Conservation (phyloP, 2,113 vertebrate species). For the Corythornis vintsioides region DNA sequence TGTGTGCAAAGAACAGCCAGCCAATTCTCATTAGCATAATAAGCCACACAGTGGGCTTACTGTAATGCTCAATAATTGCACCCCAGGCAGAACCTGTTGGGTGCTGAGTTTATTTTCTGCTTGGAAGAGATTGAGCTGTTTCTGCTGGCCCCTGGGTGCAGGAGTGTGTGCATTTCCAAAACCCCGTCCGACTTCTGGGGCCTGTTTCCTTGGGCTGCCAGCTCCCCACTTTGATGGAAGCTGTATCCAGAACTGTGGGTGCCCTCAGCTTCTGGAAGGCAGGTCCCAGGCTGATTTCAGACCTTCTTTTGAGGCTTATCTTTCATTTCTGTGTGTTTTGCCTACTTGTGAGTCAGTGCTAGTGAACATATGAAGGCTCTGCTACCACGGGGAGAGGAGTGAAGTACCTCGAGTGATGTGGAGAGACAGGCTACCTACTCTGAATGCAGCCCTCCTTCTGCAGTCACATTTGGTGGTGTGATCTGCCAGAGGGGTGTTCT, state of each 20-base stretch:
- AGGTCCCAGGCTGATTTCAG: background rate
- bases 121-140: constrained; percentile 21
- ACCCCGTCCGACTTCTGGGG: background rate
- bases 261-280: background rate
- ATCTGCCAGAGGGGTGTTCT: background rate
- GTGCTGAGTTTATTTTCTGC: constrained; percentile 30
- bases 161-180: background rate
- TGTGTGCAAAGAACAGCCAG: constrained; percentile 6
- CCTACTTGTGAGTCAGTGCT: background rate
- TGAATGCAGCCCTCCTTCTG: background rate
- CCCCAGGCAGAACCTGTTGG: constrained; percentile 13
- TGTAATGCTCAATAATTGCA: constrained; percentile 39
- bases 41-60: background rate
- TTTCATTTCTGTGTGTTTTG: background rate
- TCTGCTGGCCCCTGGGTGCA: background rate
- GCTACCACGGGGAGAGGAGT: background rate
- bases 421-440: background rate
- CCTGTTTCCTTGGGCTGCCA: background rate
- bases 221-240: background rate
- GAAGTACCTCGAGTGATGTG: background rate
- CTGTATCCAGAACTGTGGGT: background rate
- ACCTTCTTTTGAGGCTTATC: background rate
- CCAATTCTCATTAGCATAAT: constrained; percentile 42
- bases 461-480: background rate
- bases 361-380: background rate